Evolutionary conservation across 1,140 invertebrate species (phyloP).

Genomic region (Amphibalanus amphitrite): DNA sequence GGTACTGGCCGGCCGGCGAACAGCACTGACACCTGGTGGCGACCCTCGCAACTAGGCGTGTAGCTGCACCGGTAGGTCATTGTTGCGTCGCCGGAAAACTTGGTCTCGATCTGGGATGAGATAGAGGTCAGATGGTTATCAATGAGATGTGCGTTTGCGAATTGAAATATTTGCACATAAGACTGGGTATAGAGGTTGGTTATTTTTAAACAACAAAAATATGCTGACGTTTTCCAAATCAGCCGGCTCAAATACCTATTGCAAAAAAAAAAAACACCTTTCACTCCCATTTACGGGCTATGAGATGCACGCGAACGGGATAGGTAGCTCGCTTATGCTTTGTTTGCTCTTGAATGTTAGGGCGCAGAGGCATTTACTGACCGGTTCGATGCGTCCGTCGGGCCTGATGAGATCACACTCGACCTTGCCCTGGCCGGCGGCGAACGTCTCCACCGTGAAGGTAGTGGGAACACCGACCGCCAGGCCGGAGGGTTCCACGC

Average conservation of each 20-base stretch:
- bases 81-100: conserved; percentile 71
- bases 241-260: not conserved
- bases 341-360: not conserved
- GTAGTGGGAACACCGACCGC: conserved; percentile 60
- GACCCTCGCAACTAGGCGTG: conserved; percentile 59
- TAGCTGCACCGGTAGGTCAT: conserved; percentile 63
- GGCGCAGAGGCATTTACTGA: conserved; percentile 23
- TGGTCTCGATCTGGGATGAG: conserved; percentile 43
- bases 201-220: too few species aligned
- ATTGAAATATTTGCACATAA: too few species aligned
- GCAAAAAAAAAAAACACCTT: too few species aligned
- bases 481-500: conserved; percentile 63
- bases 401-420: conserved; percentile 58
- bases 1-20: conserved; percentile 53
- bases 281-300: too few species aligned
- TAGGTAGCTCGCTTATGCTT: not conserved
- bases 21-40: conserved; percentile 49
- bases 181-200: too few species aligned
- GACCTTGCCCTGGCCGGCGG: conserved; percentile 60
- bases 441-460: conserved; percentile 77
- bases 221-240: not conserved
- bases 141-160: too few species aligned
- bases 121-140: too few species aligned
- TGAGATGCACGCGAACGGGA: too few species aligned
- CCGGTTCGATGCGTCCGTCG: conserved; percentile 47